Percentiles rank a stretch among this genome's conserved stretches.
Evolutionary conservation across 2,113 vertebrate species (phyloP).

Genomic region (Merops nubicus): DNA sequence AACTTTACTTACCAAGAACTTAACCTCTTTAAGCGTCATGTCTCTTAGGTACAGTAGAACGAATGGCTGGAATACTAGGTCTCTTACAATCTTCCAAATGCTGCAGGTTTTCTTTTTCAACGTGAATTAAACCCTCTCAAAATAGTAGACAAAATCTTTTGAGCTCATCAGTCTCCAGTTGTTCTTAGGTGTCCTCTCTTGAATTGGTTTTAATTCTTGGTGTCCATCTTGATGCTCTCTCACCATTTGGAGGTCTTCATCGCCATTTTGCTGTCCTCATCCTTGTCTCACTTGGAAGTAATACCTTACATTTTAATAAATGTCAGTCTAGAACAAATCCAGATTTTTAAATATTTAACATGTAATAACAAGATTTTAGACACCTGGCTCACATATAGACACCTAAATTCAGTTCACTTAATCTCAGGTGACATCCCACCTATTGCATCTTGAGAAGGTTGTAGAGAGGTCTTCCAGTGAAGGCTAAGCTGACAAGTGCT

Average conservation of each 20-base stretch:
- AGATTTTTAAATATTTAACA: not conserved
- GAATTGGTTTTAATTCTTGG: not conserved
- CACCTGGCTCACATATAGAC: not conserved
- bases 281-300: not conserved
- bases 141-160: not conserved
- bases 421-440: not conserved
- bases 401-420: not conserved
- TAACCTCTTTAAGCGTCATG: conserved; percentile 19
- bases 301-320: not conserved
- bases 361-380: not conserved
- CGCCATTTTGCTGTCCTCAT: not conserved
- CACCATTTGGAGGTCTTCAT: not conserved
- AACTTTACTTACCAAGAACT: conserved; percentile 60
- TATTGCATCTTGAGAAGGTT: not conserved
- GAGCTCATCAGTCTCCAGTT: not conserved
- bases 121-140: not conserved
- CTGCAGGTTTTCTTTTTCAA: not conserved
- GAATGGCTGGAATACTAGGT: not conserved
- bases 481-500: not conserved
- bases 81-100: not conserved
- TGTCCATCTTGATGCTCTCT: not conserved
- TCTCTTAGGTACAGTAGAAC: conserved; percentile 33
- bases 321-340: not conserved
- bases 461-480: not conserved
- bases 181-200: not conserved